These are phyloP conservation scores for Tupaia tana DNA, from an alignment of 2,113 vertebrate genomes.

Conservation along the genomic window DNA sequence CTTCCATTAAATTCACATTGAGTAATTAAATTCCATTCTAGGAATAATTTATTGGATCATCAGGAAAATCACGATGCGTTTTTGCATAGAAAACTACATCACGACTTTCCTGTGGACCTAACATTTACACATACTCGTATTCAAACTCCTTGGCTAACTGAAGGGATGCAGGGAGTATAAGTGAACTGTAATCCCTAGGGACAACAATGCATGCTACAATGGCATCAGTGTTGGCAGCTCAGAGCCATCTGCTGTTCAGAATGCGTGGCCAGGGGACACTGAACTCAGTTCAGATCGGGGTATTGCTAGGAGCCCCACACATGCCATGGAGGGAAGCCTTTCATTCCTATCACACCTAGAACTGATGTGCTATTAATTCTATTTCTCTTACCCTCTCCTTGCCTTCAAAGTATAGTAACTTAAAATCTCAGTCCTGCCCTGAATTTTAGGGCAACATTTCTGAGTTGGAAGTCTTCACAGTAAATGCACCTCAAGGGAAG, in stretches of 20 bases:
- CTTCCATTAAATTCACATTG: neutral
- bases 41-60: neutral
- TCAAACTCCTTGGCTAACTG: neutral
- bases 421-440: neutral
- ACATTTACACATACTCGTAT: neutral
- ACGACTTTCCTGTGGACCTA: too few species aligned
- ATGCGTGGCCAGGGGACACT: neutral
- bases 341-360: neutral
- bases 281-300: neutral
- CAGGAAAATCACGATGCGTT: too few species aligned
- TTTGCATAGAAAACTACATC: too few species aligned
- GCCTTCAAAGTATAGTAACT: neutral
- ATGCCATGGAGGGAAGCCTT: neutral
- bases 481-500: rapidly evolving
- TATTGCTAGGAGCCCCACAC: neutral
- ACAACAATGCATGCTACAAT: neutral
- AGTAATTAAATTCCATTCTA: neutral
- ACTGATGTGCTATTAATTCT: neutral
- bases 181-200: rapidly evolving
- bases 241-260: neutral
- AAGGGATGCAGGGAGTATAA: neutral
- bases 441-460: neutral
- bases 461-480: neutral
- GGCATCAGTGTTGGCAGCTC: neutral
- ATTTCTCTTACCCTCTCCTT: neutral